Evolutionary conservation across 2,113 vertebrate genomes (phyloP).

Genomic region (Galemys pyrenaicus): DNA sequence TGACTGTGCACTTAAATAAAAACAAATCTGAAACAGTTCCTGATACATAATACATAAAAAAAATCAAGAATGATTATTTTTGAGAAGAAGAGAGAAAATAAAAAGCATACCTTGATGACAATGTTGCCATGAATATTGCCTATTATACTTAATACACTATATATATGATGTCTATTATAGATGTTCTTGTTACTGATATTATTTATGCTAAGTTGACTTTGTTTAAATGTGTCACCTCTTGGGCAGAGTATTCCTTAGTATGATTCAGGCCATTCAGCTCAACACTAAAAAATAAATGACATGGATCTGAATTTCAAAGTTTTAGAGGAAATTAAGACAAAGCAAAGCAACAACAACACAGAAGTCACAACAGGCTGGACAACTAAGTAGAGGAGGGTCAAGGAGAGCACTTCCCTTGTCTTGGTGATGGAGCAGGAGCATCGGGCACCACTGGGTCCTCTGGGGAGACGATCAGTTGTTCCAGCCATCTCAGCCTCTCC

Average conservation of each 20-base stretch:
- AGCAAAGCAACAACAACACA: neutral
- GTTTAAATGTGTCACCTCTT: no score
- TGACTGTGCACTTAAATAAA: neutral
- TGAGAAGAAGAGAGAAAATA: neutral
- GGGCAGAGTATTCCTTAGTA: neutral
- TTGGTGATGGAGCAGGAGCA: neutral
- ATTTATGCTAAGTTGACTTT: no score
- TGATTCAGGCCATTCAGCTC: neutral
- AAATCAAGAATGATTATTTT: neutral
- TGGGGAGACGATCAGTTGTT: neutral
- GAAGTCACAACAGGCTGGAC: neutral
- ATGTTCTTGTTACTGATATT: neutral
- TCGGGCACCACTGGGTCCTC: neutral
- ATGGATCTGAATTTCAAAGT: constrained; percentile 11
- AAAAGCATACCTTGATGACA: neutral
- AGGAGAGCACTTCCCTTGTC: neutral
- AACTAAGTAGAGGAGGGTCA: neutral
- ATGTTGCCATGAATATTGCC: neutral
- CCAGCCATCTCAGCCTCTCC: neutral
- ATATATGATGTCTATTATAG: neutral
- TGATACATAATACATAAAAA: neutral
- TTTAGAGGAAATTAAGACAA: neutral
- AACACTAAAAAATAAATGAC: neutral
- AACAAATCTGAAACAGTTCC: neutral
- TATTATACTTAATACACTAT: neutral